Evolutionary conservation across 1,140 invertebrate species (phyloP), one percentile per base, ranked within the genome.

Genomic region (Hylyphantes graminicola): DNA sequence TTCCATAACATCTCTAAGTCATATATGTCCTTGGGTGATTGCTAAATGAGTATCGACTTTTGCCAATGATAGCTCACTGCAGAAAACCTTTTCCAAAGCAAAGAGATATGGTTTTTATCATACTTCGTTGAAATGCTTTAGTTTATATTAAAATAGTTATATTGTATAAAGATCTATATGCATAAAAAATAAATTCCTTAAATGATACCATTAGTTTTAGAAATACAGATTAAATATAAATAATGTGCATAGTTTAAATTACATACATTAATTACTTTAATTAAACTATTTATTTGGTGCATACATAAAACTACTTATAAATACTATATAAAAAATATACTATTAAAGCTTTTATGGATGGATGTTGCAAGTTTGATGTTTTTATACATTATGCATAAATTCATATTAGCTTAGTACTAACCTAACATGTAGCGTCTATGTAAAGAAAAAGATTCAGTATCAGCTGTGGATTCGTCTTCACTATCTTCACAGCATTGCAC

Each of bases 381-480:
- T 50, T 8, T 15, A 10, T 73, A 12, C 13, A 73, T n/a, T 54
- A 17, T 51, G 9, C 53, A 51, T 13, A 51, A 15, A 51, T 6
- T 57, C n/a, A 4, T 74, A 6, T 7, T 13, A 54, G 15, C 12
- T 8, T 64, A 50, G 70, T 35, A 53, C 15, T 19, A 79, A 68
- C 64, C 59, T 48, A 70, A 79, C 7, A 17, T 68, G 50, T 21
- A 35, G 50, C 77, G 55, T 35, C 53, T 68, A 12, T 48, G 48
- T 11, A 53, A 53, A 57, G 21, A 68, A n/a, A 65, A 5, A n/a
- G 65, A 79, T 8, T 57, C n/a, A 50, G 68, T 35, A 55, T 79
- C 64, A 78, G 12, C 19, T 51, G 21, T 51, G 50, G 77, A 68
- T 55, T 84, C 81, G 57, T 84, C 81, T 59, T 84, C 81, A 76